Base-by-base conservation (phyloP, 2,113 vertebrate genomes). In the Isichthys henryi region DNA sequence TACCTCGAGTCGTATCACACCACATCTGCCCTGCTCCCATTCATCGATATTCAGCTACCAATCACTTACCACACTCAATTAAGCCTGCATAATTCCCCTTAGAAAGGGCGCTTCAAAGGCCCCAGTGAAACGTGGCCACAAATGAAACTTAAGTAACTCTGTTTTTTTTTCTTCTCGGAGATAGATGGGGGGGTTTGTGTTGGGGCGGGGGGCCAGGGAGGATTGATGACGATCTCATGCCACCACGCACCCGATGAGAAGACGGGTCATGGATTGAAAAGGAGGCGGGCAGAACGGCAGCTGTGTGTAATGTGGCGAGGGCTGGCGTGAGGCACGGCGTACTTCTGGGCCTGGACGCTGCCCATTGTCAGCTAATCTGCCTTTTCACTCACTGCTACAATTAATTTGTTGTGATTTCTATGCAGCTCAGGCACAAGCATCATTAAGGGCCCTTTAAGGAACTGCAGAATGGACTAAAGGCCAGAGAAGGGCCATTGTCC, bases 61-160 rank as follows among this genome's bases (percentile, higher is more conserved):
- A 92, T 94, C 96, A 96, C 96, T 97, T 96, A 96, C 96, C 95
- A 96, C 97, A 97, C 96, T 97, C 97, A 97, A 98, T 98, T 97
- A 97, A 97, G 95, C 96, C 94, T 94, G 93, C 93, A 97, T 97
- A 96, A 97, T 96, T 96, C 95, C 95, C 94, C 95, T 92, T 93
- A 95, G 88, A 89, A 94, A 95, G 95, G 94, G 93, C 94, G 93
- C 93, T 93, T 92, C 92, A 89, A 90, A 91, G 93, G 91, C 93
- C 88, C 58, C 84, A 89, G 92, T 95, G 93, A 95, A 95, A 94
- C 93, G 92, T 13, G 90, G 92, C 94, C 92, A 93, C 95, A 96
- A 96, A 97, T 95, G 95, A 97, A 95, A 94, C 95, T 97, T 96
- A 95, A 96, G 96, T 96, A 95, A 95, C 94, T 95, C 92, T 93